Conservation (phyloP, 1,140 invertebrate species). For the Araneus ventricosus region DNA sequence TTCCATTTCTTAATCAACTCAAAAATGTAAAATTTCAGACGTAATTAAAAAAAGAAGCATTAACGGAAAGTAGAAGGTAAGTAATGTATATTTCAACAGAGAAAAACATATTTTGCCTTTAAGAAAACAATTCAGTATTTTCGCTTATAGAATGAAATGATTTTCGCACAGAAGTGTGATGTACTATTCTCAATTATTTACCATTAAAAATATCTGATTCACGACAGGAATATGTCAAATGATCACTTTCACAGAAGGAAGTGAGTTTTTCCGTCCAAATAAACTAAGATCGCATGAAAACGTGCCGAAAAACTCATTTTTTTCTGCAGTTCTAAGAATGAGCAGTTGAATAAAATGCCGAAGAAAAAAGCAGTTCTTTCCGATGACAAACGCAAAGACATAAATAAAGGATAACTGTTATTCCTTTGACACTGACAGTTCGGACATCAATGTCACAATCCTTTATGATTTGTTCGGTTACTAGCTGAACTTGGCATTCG, state of each 20-base stretch:
- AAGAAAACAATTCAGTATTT: no score
- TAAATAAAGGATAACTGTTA: constrained; percentile 57
- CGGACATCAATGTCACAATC: constrained; percentile 47
- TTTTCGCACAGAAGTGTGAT: no score
- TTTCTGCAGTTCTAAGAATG: neutral
- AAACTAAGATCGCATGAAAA: neutral
- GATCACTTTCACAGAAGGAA: neutral
- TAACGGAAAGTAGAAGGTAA: no score
- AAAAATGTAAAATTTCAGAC: no score
- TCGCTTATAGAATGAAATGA: no score
- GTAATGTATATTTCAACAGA: no score
- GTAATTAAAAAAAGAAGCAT: no score
- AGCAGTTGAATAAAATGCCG: neutral
- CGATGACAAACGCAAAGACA: constrained; percentile 43
- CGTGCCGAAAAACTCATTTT: neutral
- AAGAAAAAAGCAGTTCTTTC: neutral
- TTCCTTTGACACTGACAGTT: constrained; percentile 46
- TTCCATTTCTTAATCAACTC: no score
- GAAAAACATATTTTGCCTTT: no score
- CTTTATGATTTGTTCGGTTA: constrained; percentile 40
- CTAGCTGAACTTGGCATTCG: constrained; percentile 14
- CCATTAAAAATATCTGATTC: no score
- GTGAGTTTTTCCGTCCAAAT: neutral
- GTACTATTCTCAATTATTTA: no score
- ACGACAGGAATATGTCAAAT: no score